A percentile compares a stretch with the other conserved stretches of the same genome.
Evolutionary conservation across 2,113 vertebrate genomes (phyloP).

Genomic region (Leucoraja erinaceus): DNA sequence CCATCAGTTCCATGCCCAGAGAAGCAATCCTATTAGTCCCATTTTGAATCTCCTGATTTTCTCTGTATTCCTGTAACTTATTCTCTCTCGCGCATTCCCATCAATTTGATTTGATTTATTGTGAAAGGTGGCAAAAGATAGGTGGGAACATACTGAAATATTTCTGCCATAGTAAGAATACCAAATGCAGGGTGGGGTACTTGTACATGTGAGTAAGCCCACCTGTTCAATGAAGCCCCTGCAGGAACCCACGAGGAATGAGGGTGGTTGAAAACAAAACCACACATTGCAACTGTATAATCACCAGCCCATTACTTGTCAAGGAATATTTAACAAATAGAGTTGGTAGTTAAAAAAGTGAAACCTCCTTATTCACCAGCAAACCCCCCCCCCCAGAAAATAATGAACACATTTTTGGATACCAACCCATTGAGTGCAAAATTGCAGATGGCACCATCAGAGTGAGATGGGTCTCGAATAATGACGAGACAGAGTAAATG

Average conservation of each 20-base stretch:
- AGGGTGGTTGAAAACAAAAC: background rate
- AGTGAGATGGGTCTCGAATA: no score
- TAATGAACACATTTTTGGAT: background rate
- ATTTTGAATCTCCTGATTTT: no score
- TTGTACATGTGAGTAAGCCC: background rate
- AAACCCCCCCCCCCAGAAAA: no score
- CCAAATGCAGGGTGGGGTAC: background rate
- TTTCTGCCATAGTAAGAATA: background rate
- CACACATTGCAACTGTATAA: background rate
- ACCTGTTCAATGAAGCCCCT: background rate
- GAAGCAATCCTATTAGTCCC: no score
- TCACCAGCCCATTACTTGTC: background rate
- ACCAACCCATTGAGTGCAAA: background rate
- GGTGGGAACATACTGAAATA: background rate
- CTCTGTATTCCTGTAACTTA: no score
- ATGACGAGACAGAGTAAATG: no score
- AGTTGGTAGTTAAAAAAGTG: background rate
- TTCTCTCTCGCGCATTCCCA: no score
- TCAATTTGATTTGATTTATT: background rate
- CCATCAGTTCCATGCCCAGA: no score
- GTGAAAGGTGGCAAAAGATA: background rate
- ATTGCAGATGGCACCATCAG: no score
- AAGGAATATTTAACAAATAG: background rate
- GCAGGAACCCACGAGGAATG: background rate
- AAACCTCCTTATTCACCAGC: background rate